Evolutionary conservation across 2,888 invertebrate species (phyloP), one percentile per base, ranked within the genome.

Genomic region (Orthosia gracilis): DNA sequence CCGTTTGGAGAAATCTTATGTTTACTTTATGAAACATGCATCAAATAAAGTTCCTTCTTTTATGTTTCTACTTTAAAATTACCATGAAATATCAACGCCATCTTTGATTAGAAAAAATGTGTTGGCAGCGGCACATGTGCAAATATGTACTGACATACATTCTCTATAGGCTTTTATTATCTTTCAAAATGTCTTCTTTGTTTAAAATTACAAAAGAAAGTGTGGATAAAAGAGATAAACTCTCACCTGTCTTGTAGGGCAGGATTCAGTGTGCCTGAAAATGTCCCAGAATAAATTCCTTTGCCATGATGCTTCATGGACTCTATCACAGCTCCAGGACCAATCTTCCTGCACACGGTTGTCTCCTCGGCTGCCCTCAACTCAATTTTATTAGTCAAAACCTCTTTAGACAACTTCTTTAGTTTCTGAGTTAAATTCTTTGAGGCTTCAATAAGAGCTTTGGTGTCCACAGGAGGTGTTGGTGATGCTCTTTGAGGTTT

Each of bases 221-320:
- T 49, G 26, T 61, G 50, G 80, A 69, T 49, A 67, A 64, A 47
- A 59, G 13, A 54, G 18, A 64, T 64, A 66, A 61, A 52, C 55
- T 91, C 86, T 91, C 84, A 96, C 91, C 98, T 98, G 94, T 99
- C 99, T 95, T 99, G 99, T 65, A 99, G 97, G 61, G 99, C 98
- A 69, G 99, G 99, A 94, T 99, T 99, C 69, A 99, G 94, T 23
- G 99, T 99, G 69, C 99, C 99, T 91, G 99, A 99, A 94, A 99
- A 99, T 79, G 99, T 99, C 83, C 99, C 99, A 18, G 99, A 99
- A 95, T 99, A 99, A 82, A 99, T 98, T 88, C 99, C 99, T 94
- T 98, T 98, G 84, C 99, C 98, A 89, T 99, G 98, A 92, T 99
- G 99, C 93, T 98, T 98, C 98, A 99, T 98, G 89, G 98, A 98